A percentile compares a stretch with the other conserved stretches of the same genome.
Evolutionary conservation across 2,113 vertebrate species (phyloP).

Genomic region (Mungos mungo): DNA sequence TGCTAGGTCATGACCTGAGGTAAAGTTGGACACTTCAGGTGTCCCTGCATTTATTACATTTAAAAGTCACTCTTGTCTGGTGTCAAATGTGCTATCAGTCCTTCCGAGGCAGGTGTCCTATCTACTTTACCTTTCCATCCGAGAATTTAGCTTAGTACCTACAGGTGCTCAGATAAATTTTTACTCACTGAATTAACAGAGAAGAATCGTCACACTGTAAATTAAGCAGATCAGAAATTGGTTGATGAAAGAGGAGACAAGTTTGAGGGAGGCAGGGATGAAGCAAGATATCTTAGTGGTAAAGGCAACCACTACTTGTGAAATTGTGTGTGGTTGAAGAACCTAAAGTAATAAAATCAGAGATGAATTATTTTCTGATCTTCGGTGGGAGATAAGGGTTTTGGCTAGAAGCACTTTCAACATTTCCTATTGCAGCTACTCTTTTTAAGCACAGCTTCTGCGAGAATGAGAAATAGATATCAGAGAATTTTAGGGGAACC

Average conservation of each 20-base stretch:
- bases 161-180: slow-evolving; percentile 24
- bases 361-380: not conserved
- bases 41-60: not conserved
- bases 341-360: not conserved
- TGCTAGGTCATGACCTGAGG: no score
- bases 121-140: slow-evolving; percentile 15
- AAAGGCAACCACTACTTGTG: not conserved
- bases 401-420: not conserved
- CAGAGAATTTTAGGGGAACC: not conserved
- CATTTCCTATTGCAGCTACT: not conserved
- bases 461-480: not conserved
- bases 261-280: not conserved
- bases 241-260: slow-evolving; percentile 10
- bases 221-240: not conserved
- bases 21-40: no score
- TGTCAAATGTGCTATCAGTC: not conserved
- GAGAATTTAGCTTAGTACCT: not conserved
- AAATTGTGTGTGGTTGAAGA: not conserved
- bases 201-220: not conserved
- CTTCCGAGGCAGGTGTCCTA: not conserved
- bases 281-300: not conserved
- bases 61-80: not conserved
- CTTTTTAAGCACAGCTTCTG: not conserved
- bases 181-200: slow-evolving; percentile 1
- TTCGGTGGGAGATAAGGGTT: not conserved